Conservation (phyloP, 2,113 vertebrate species). For the Oryzias woworae region DNA sequence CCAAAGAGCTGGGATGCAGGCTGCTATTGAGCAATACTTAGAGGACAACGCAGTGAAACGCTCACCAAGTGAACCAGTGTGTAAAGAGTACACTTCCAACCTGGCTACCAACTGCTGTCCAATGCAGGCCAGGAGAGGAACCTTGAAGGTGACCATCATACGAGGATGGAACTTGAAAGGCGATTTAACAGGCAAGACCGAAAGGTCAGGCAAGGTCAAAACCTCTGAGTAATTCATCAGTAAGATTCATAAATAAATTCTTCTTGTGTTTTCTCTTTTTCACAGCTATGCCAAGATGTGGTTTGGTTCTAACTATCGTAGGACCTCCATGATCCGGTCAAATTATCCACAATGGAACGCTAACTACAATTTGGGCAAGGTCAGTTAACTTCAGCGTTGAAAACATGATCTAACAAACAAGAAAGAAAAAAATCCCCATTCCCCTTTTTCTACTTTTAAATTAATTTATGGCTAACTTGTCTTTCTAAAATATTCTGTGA, state of each 20-base stretch:
- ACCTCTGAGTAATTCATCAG: background rate
- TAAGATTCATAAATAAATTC: background rate
- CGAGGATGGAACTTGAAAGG: constrained; percentile 23
- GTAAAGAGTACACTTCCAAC: background rate
- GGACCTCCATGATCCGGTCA: background rate
- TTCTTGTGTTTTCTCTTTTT: background rate
- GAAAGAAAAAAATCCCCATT: too few species aligned
- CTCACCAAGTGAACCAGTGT: background rate
- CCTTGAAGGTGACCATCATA: constrained; percentile 24
- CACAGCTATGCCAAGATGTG: constrained; percentile 28
- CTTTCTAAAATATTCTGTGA: too few species aligned
- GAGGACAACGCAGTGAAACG: background rate
- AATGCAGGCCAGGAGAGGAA: background rate
- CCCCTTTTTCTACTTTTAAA: too few species aligned
- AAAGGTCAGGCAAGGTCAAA: constrained; percentile 9
- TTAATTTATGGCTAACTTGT: too few species aligned
- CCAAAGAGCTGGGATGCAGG: constrained; percentile 23
- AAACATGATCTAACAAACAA: background rate
- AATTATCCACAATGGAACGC: constrained; percentile 4
- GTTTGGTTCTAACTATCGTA: background rate
- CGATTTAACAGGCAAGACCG: background rate
- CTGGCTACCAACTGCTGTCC: constrained; percentile 39
- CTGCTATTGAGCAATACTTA: constrained; percentile 41
- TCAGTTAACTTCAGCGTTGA: background rate
- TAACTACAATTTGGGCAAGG: constrained; percentile 30